Evolutionary conservation across 1,140 invertebrate species (phyloP).

Genomic region (Bombus waltoni): DNA sequence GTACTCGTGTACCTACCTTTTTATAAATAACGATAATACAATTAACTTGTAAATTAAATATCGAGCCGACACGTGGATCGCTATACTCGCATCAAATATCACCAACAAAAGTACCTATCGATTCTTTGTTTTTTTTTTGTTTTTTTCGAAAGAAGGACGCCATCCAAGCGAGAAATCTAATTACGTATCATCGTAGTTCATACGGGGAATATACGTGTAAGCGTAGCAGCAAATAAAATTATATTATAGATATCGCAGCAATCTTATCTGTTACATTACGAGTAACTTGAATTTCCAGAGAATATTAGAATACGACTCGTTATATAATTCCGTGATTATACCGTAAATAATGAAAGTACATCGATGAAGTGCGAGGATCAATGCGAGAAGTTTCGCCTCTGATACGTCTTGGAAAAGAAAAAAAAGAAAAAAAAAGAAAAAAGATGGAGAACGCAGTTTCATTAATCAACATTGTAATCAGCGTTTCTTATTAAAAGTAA

Average conservation of each 20-base stretch:
- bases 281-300: background rate
- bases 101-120: no score
- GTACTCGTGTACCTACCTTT: background rate
- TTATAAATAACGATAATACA: background rate
- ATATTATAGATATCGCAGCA: constrained; percentile 7
- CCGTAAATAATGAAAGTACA: background rate
- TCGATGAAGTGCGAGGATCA: background rate
- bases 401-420: background rate
- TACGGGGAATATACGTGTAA: no score
- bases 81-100: no score
- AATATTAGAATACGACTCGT: constrained; percentile 6
- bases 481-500: background rate
- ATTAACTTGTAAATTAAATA: background rate
- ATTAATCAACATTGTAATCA: background rate
- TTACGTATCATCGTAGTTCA: background rate
- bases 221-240: constrained; percentile 1
- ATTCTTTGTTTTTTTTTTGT: background rate
- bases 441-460: background rate
- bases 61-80: background rate
- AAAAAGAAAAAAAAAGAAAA: background rate
- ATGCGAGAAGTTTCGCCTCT: background rate
- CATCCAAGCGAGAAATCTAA: background rate
- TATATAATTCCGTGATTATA: background rate
- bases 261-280: constrained; percentile 30
- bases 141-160: background rate